Evolutionary conservation across 2,113 vertebrate species (phyloP).

Genomic region (Boleophthalmus pectinirostris): DNA sequence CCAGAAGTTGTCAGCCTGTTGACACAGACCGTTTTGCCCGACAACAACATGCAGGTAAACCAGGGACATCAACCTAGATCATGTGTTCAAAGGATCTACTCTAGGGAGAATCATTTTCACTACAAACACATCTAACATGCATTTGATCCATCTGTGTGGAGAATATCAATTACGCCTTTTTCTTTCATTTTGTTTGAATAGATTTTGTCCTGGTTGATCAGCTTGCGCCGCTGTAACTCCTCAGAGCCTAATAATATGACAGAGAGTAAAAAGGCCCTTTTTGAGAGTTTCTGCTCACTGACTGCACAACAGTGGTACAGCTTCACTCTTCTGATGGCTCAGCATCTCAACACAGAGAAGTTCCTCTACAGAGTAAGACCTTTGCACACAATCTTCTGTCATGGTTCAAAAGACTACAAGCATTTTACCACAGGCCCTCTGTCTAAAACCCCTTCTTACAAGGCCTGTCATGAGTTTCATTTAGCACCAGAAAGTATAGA

Average conservation of each 20-base stretch:
- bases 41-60: slow-evolving; percentile 67
- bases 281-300: slow-evolving; percentile 79
- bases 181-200: slow-evolving; percentile 36
- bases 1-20: slow-evolving; percentile 45
- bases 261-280: slow-evolving; percentile 43
- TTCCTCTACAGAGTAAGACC: slow-evolving; percentile 71
- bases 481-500: too few species aligned
- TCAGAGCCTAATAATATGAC: slow-evolving; percentile 20
- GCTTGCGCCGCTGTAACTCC: slow-evolving; percentile 75
- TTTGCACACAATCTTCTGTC: neutral
- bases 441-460: too few species aligned
- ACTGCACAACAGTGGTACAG: slow-evolving; percentile 69
- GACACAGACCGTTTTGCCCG: slow-evolving; percentile 60
- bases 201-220: slow-evolving; percentile 69
- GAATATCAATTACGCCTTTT: neutral
- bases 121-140: neutral
- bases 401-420: neutral
- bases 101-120: neutral
- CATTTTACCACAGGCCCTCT: neutral
- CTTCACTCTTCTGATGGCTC: slow-evolving; percentile 80
- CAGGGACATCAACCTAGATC: neutral
- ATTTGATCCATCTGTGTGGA: slow-evolving; percentile 1
- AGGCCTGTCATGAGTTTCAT: too few species aligned
- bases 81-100: neutral
- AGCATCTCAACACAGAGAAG: slow-evolving; percentile 76